Evolutionary conservation across 2,113 vertebrate genomes (phyloP).

Genomic region (Hemiprocne comata): DNA sequence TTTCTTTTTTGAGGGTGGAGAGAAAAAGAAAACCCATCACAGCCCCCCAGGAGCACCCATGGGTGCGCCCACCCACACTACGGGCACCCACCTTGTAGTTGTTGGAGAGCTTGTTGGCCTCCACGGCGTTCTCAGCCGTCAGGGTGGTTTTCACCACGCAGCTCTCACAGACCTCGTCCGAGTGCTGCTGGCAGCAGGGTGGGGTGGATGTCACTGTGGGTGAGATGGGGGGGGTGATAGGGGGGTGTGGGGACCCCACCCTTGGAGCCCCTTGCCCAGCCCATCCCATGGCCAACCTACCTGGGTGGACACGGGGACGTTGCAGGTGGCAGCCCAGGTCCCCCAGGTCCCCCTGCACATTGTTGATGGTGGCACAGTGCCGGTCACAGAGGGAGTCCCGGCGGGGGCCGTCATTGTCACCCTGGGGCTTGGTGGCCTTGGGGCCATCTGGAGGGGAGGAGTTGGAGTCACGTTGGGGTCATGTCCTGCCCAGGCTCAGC

Average conservation of each 20-base stretch:
- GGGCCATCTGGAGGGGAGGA: neutral
- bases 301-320: constrained; percentile 41
- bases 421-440: neutral
- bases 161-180: constrained; percentile 77
- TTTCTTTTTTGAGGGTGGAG: no score
- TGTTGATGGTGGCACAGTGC: constrained; percentile 49
- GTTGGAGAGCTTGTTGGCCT: constrained; percentile 86
- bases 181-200: constrained; percentile 38
- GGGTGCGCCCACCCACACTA: neutral
- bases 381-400: constrained; percentile 66
- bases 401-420: neutral
- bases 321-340: constrained; percentile 59
- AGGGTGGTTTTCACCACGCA: constrained; percentile 78
- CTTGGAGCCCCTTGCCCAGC: fast-evolving
- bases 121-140: constrained; percentile 82
- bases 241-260: fast-evolving
- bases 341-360: constrained; percentile 24
- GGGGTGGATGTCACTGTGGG: constrained; percentile 18
- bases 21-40: fast-evolving
- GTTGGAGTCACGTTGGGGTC: fast-evolving
- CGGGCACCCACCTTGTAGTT: constrained; percentile 78
- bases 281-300: neutral
- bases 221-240: neutral
- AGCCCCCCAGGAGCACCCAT: neutral
- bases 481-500: fast-evolving